Evolutionary conservation across 1,140 invertebrate genomes (phyloP), one percentile per base, ranked within the genome.

Genomic region (Acromyrmex echinatior): DNA sequence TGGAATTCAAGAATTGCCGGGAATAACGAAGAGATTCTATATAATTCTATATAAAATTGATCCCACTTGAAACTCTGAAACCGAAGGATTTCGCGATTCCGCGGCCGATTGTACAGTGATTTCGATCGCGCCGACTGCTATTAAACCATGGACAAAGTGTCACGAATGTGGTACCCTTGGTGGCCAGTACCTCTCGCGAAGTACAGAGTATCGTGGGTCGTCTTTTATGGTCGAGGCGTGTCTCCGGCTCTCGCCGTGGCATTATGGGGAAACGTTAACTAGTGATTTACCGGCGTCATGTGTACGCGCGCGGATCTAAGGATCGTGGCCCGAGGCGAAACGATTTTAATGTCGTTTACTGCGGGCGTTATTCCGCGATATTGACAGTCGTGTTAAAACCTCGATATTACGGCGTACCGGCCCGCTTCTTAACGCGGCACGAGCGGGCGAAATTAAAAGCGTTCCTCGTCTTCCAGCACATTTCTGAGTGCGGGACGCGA

Each of bases 171-270:
- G 28, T 79, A 60, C 21, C 31, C 35, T 21, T 81, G 73, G 76
- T 49, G 76, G 60, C 53, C 71, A 35, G 85, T 66, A 39, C 39
- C 18, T 81, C 70, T 86, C 74, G 84, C 71, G 60, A 28, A 25
- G 62, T 70, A 73, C 77, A 65, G 53, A 81, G 86, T 86, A 88
- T 81, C 88, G 92, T 91, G 92, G 89, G 89, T 78, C 80, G 81
- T 68, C 92, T 65, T 94, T 95, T 94, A 95, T 89, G 90, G 86
- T 73, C 91, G 89, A 92, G 91, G 81, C 92, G 93, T 94, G 94
- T 94, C 93, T 92, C 76, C 39, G 74, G 78, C 35, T 86, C 88
- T 90, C 65, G 85, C 84, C 53, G 68, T 21, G 87, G 91, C 73
- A 92, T 93, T 92, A 93, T 81, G 88, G 86, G 90, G 81, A 84